Percentiles rank a stretch among this genome's conserved stretches.
These are phyloP conservation scores for Crypturellus tataupa DNA, from an alignment of 2,797 vertebrate genomes.

Conservation along the genomic window DNA sequence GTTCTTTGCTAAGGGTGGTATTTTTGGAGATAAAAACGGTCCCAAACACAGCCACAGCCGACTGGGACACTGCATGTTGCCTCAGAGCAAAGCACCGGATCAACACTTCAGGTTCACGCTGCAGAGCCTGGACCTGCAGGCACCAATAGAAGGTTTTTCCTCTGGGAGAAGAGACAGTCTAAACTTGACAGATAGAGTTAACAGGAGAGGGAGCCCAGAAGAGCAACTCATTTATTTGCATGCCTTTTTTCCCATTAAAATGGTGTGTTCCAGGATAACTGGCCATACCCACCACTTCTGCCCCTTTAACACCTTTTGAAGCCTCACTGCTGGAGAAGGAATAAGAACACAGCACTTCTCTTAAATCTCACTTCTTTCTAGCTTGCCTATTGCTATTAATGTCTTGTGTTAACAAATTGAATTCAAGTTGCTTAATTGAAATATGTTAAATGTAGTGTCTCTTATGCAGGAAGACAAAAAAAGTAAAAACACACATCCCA, in stretches of 20 bases:
- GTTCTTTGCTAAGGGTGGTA: background rate
- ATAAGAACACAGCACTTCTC: background rate
- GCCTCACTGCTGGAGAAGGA: background rate
- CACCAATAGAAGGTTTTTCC: background rate
- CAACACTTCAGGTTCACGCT: accelerated
- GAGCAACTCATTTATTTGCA: background rate
- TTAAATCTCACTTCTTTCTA: slow-evolving; percentile 45
- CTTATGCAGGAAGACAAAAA: background rate
- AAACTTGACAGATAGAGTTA: background rate
- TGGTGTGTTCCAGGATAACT: background rate
- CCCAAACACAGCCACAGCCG: background rate
- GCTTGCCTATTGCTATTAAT: slow-evolving; percentile 22
- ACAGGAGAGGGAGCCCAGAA: background rate
- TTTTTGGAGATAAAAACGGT: background rate
- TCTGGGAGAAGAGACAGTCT: background rate
- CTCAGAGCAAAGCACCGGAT: background rate
- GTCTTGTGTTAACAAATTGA: slow-evolving; percentile 74
- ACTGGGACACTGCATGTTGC: background rate
- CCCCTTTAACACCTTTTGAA: background rate
- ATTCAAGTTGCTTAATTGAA: slow-evolving; percentile 74
- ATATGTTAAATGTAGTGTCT: slow-evolving; percentile 26
- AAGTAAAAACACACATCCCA: too few species aligned
- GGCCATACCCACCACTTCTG: background rate
- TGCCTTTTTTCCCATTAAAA: background rate
- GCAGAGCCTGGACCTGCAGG: background rate